Evolutionary conservation across 2,797 vertebrate genomes (phyloP).

Genomic region (Peromyscus nudipes): DNA sequence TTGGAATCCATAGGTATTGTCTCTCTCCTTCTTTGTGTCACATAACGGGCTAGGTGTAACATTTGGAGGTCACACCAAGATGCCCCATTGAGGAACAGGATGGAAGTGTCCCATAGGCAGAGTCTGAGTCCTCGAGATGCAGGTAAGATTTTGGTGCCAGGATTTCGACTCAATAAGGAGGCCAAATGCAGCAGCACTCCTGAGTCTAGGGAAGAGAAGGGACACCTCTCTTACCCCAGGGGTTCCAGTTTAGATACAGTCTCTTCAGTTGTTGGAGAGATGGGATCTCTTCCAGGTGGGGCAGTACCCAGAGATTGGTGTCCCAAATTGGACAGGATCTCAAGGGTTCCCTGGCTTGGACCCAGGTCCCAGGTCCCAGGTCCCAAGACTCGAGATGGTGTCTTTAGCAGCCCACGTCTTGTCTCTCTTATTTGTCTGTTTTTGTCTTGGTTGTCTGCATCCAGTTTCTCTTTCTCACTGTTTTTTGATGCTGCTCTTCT

Average conservation of each 20-base stretch:
- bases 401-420: background rate
- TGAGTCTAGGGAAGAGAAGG: background rate
- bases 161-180: background rate
- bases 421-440: background rate
- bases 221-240: background rate
- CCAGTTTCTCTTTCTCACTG: background rate
- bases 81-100: background rate
- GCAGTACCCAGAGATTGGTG: background rate
- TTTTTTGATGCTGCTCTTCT: background rate
- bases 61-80: background rate
- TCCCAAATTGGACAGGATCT: background rate
- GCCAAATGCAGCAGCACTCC: background rate
- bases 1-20: background rate
- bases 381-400: no score
- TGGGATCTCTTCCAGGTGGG: no score
- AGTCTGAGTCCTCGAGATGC: background rate
- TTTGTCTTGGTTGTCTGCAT: background rate
- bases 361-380: background rate
- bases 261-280: background rate
- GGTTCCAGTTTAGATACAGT: fast-evolving
- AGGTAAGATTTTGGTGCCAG: background rate
- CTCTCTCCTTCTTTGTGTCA: background rate
- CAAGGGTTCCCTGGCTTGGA: background rate
- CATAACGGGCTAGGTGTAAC: background rate
- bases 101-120: background rate